Base-by-base conservation (phyloP, 1,140 invertebrate genomes). In the Diabrotica undecimpunctata region DNA sequence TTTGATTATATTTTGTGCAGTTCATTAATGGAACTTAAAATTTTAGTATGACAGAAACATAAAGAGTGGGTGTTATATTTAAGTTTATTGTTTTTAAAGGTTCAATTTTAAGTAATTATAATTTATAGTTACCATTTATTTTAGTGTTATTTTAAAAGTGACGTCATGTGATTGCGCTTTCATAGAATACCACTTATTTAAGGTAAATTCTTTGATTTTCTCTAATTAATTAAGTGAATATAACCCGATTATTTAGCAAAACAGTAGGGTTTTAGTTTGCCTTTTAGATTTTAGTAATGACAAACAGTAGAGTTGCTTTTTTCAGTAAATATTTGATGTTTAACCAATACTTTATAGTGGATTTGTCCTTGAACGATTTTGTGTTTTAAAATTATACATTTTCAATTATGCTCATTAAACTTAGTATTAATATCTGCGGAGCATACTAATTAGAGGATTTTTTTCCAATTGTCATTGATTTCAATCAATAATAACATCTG, bases 141-240 rank as follows among this genome's bases (percentile, higher is more conserved):
- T 55, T 10, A 46, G 46, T 63, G 63, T 61, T 66, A 67, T 66
- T 71, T 65, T 65, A 52, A 58, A 53, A 59, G 70, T 73, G 72
- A 73, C 72, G 72, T 73, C 72, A 73, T 73, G 67, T 72, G 72
- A 73, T 73, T 69, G 72, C 67, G 67, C 71, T 71, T 70, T 70
- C 59, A 70, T 73, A 69, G 70, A 67, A 69, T 69, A 61, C 67
- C 56, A 67, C 61, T 66, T 64, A 53, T 71, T 64, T 65, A 66
- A 72, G 67, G 68, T 70, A 70, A 68, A 66, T 68, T 65, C 37
- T 38, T 46, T 11, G 35, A 46, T 13, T 60, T 51, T 50, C 39
- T 50, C 8, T 54, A 54, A 8, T 9, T 14, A 54, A 54, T 54
- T 54, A 14, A 14, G 9, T 13, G 12, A 12, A 54, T 14, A 5